Evolutionary conservation across 2,113 vertebrate species (phyloP).

Genomic region (Periophthalmus modestus): DNA sequence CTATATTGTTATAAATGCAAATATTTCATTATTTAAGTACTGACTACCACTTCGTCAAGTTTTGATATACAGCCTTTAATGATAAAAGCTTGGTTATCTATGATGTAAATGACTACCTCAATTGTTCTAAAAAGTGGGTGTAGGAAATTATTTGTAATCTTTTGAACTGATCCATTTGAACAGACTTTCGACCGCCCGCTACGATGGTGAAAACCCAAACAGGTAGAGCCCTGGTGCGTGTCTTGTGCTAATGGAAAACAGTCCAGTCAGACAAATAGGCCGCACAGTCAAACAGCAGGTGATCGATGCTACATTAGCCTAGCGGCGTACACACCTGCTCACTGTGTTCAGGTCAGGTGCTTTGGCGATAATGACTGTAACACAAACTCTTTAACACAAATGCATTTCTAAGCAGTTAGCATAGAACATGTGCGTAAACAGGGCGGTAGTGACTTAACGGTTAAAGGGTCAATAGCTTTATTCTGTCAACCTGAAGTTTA

Average conservation of each 20-base stretch:
- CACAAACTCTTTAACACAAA: conserved; percentile 8
- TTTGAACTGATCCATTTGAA: neutral
- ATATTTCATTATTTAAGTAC: no score
- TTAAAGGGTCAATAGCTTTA: no score
- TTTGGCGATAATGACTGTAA: conserved; percentile 31
- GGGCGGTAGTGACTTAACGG: neutral
- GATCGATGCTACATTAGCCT: conserved; percentile 5
- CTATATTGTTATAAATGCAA: no score
- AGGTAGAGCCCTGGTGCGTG: neutral
- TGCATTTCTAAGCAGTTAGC: conserved; percentile 29
- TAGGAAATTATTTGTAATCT: neutral
- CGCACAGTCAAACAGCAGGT: neutral
- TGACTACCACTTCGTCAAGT: no score
- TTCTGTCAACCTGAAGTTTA: no score
- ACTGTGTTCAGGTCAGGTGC: conserved; percentile 23
- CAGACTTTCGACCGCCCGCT: neutral
- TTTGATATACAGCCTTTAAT: no score
- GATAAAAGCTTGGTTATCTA: no score
- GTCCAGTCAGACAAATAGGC: conserved; percentile 4
- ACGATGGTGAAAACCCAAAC: neutral
- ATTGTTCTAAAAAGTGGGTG: no score
- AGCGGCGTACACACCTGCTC: conserved; percentile 1
- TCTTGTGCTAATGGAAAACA: conserved; percentile 1
- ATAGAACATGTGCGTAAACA: conserved; percentile 15
- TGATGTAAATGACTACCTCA: no score